phyloP scores from a whole-genome alignment of 2,797 vertebrate species.

The Allobates femoralis region DNA sequence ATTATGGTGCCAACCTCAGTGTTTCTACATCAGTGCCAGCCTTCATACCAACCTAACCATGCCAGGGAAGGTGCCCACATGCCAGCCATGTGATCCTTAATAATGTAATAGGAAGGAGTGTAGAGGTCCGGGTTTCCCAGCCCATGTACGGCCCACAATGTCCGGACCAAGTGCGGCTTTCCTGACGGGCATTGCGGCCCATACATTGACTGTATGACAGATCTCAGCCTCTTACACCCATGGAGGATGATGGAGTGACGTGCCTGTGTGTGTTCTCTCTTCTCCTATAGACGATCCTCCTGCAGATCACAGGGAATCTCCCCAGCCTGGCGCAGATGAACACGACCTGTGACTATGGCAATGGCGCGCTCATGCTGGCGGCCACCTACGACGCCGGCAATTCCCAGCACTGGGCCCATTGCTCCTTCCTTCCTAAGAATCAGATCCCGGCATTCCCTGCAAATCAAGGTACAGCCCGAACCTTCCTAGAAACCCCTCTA shows the following conservation, averaged over 20 bases:
- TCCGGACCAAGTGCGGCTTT: too few species aligned
- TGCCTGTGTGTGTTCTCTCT: not conserved
- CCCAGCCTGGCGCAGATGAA: constrained; percentile 85
- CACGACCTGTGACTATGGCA: constrained; percentile 90
- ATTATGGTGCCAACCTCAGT: too few species aligned
- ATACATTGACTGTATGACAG: too few species aligned
- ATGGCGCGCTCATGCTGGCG: constrained; percentile 79
- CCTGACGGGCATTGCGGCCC: too few species aligned
- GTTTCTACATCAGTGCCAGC: too few species aligned
- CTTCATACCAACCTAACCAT: too few species aligned
- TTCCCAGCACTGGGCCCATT: constrained; percentile 87
- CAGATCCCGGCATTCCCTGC: constrained; percentile 78
- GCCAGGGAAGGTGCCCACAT: too few species aligned
- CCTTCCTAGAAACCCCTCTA: not conserved
- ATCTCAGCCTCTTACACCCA: not conserved
- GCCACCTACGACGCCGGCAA: constrained; percentile 79
- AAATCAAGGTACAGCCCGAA: constrained; percentile 77
- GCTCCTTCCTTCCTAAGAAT: constrained; percentile 83
- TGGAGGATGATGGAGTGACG: too few species aligned
- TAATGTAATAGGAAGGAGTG: too few species aligned
- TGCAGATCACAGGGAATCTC: constrained; percentile 92
- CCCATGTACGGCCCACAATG: too few species aligned
- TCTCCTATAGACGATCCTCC: constrained; percentile 82
- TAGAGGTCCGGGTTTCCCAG: too few species aligned
- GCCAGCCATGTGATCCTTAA: too few species aligned